These are phyloP conservation scores for Corynorhinus townsendii DNA, from an alignment of 2,113 vertebrate species.

Conservation along the genomic window DNA sequence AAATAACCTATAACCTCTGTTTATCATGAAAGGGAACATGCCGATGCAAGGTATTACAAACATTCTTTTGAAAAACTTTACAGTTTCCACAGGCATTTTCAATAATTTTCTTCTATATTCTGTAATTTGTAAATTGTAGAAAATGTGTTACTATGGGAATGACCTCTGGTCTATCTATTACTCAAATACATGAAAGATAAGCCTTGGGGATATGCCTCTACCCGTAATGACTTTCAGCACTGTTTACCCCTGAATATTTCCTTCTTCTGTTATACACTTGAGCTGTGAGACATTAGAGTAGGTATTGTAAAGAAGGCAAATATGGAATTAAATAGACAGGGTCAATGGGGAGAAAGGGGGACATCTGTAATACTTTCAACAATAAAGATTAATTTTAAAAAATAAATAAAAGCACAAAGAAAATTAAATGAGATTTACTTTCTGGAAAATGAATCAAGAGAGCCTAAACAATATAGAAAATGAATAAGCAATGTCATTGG, in stretches of 20 bases:
- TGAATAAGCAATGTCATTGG: not conserved
- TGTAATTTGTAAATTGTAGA: conserved; percentile 25
- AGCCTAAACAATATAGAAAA: not conserved
- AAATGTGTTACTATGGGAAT: not conserved
- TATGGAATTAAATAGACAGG: not conserved
- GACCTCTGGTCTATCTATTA: conserved; percentile 20
- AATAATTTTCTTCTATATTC: not conserved
- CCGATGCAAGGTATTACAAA: conserved; percentile 6
- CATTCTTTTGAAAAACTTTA: conserved; percentile 43
- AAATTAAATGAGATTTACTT: not conserved
- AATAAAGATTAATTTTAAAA: too few species aligned
- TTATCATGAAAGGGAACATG: conserved; percentile 36
- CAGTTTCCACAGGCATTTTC: conserved; percentile 8
- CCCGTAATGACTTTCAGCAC: not conserved
- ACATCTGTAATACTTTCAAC: too few species aligned
- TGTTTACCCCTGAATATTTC: not conserved
- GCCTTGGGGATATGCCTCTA: not conserved
- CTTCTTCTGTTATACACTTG: not conserved
- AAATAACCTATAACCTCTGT: conserved; percentile 62
- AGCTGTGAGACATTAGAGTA: not conserved
- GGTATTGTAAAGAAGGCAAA: not conserved
- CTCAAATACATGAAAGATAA: not conserved
- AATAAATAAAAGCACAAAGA: not conserved
- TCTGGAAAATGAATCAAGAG: not conserved
- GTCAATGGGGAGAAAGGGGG: too few species aligned